Conservation (phyloP, 2,888 invertebrate genomes). For the Temnothorax ravouxi region DNA sequence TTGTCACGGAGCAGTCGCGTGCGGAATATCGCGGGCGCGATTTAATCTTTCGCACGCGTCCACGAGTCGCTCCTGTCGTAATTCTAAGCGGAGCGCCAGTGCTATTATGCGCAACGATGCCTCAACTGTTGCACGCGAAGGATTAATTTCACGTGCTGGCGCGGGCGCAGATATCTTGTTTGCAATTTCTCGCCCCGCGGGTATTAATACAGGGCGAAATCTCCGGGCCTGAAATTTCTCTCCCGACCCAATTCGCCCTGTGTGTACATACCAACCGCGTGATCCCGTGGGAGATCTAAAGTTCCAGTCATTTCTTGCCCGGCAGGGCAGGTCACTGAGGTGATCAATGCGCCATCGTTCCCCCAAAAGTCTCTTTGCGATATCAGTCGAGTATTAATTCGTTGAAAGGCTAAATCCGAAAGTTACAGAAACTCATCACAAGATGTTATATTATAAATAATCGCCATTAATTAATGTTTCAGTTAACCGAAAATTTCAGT, state of each 20-base stretch:
- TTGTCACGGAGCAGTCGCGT: constrained; percentile 30
- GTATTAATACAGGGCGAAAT: constrained; percentile 71
- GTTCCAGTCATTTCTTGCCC: constrained; percentile 65
- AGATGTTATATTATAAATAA: neutral
- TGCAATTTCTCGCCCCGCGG: constrained; percentile 75
- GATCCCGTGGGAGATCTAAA: constrained; percentile 53
- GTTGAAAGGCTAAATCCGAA: neutral
- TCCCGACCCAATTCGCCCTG: constrained; percentile 37
- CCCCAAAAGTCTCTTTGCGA: constrained; percentile 14
- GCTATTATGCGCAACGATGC: constrained; percentile 43
- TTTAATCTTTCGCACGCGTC: constrained; percentile 37
- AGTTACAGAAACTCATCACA: neutral
- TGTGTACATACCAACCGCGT: constrained; percentile 39
- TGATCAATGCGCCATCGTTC: constrained; percentile 57
- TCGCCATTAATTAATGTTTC: neutral
- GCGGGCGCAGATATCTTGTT: constrained; percentile 71
- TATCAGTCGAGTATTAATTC: constrained; percentile 24
- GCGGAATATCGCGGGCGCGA: constrained; percentile 30
- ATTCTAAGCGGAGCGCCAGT: constrained; percentile 22
- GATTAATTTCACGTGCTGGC: constrained; percentile 73
- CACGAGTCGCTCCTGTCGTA: constrained; percentile 11
- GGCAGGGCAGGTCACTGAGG: constrained; percentile 19
- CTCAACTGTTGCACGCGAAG: constrained; percentile 73
- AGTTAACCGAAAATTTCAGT: neutral
- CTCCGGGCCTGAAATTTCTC: constrained; percentile 68